Conservation (phyloP, 2,797 vertebrate species). For the Ambastaia sidthimunki region DNA sequence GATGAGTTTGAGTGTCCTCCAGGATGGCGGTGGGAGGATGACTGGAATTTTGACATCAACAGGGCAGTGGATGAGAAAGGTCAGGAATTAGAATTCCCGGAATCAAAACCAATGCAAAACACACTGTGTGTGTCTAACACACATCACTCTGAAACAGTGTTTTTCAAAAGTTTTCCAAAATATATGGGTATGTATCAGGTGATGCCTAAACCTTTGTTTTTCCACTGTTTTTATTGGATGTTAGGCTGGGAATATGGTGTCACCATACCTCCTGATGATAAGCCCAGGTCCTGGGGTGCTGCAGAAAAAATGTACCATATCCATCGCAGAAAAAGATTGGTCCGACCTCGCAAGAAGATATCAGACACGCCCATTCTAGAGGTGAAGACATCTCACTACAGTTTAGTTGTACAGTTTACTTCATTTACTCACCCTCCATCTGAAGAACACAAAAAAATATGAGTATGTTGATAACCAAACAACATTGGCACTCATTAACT, state of each 20-base stretch:
- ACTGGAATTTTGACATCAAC: slow-evolving; percentile 91
- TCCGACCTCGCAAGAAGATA: slow-evolving; percentile 85
- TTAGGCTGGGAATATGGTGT: slow-evolving; percentile 98
- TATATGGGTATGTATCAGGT: background rate
- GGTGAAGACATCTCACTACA: slow-evolving; percentile 68
- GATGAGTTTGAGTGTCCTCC: slow-evolving; percentile 85
- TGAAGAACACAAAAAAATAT: no score
- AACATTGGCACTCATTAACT: no score
- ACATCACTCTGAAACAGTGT: background rate
- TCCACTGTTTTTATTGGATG: background rate
- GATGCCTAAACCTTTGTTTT: background rate
- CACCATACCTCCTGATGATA: slow-evolving; percentile 89
- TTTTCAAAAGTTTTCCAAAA: background rate
- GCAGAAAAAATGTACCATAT: slow-evolving; percentile 98
- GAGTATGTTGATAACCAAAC: no score
- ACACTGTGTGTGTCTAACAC: background rate
- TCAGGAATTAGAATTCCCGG: slow-evolving; percentile 57
- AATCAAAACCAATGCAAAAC: background rate
- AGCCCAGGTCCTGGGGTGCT: slow-evolving; percentile 93
- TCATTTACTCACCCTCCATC: no score
- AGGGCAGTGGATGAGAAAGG: slow-evolving; percentile 94
- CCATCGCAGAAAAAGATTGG: slow-evolving; percentile 86
- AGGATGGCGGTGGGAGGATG: slow-evolving; percentile 91
- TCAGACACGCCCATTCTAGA: slow-evolving; percentile 70
- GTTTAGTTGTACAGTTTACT: no score